Conservation (phyloP, 2,113 vertebrate species). For the Perccottus glenii region DNA sequence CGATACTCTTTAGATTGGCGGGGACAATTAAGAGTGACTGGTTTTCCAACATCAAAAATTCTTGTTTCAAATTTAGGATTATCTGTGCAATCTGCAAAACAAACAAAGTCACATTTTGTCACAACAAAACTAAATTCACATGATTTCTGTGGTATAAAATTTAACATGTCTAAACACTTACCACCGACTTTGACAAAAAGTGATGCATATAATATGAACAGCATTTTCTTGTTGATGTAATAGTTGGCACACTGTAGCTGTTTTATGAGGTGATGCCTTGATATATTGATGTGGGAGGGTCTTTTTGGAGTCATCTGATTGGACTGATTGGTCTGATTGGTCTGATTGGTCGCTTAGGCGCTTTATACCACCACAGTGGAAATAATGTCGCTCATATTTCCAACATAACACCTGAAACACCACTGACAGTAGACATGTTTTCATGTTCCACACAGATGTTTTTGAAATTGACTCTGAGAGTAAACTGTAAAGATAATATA, state of each 20-base stretch:
- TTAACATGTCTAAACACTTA: slow-evolving; percentile 25
- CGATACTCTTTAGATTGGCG: neutral
- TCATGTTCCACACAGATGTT: too few relatives aligned
- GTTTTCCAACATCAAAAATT: slow-evolving; percentile 14
- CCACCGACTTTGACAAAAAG: slow-evolving; percentile 21
- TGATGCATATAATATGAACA: slow-evolving; percentile 15
- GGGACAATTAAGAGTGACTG: slow-evolving; percentile 23
- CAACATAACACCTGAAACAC: too few relatives aligned
- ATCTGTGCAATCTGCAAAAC: slow-evolving; percentile 20
- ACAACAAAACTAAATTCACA: too few relatives aligned
- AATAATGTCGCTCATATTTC: slow-evolving; percentile 7
- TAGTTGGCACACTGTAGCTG: fast-evolving
- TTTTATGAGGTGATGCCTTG: neutral
- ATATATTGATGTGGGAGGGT: slow-evolving; percentile 41
- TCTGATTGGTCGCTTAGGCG: too few relatives aligned
- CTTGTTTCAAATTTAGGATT: neutral
- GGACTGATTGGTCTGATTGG: too few relatives aligned
- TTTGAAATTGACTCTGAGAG: too few relatives aligned
- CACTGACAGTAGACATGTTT: too few relatives aligned
- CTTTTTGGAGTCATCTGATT: slow-evolving; percentile 20
- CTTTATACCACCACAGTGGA: slow-evolving; percentile 29
- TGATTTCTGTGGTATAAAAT: too few relatives aligned
- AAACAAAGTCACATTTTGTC: neutral
- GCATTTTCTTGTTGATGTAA: neutral
- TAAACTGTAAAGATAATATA: too few relatives aligned